These are phyloP conservation scores for Sebastes steindachneri DNA, from an alignment of 2,797 vertebrate species.

Conservation along the genomic window DNA sequence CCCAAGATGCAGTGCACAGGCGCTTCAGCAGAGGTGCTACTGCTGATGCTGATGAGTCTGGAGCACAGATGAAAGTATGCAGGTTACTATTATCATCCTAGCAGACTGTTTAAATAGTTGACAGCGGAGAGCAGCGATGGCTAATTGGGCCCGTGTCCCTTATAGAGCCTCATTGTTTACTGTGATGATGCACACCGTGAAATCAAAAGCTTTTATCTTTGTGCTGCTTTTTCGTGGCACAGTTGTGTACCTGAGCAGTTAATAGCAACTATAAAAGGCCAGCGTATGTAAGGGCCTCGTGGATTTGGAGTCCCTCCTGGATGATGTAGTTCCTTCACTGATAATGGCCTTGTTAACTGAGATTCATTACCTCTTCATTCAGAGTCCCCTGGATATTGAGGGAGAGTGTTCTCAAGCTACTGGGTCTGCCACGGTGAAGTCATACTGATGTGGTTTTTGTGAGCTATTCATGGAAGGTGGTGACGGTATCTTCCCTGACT, in stretches of 20 bases:
- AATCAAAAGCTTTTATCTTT: constrained; percentile 53
- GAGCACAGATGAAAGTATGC: constrained; percentile 73
- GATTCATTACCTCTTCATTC: constrained; percentile 72
- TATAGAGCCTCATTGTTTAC: constrained; percentile 59
- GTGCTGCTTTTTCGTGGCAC: background rate
- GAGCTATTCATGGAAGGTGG: constrained; percentile 61
- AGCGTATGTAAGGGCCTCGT: constrained; percentile 43
- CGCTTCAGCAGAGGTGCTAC: constrained; percentile 55
- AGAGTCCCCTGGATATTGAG: constrained; percentile 69
- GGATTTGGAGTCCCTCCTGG: constrained; percentile 57
- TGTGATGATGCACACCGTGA: constrained; percentile 47
- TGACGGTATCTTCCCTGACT: constrained; percentile 67
- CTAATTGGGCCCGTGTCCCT: constrained; percentile 69
- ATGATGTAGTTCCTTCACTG: constrained; percentile 65
- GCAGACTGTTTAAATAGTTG: constrained; percentile 67
- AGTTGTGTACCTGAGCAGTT: constrained; percentile 54
- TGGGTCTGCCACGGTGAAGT: constrained; percentile 58
- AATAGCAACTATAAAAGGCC: constrained; percentile 63
- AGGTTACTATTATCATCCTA: constrained; percentile 67
- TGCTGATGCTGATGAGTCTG: constrained; percentile 61
- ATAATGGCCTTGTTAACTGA: constrained; percentile 79
- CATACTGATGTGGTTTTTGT: constrained; percentile 62
- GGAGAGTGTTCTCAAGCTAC: constrained; percentile 54
- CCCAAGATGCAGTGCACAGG: constrained; percentile 68
- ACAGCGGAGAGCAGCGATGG: constrained; percentile 48